A percentile compares a stretch with the other conserved stretches of the same genome.
phyloP scores from a whole-genome alignment of 2,113 vertebrate species.

The Lophotis ruficrista region DNA sequence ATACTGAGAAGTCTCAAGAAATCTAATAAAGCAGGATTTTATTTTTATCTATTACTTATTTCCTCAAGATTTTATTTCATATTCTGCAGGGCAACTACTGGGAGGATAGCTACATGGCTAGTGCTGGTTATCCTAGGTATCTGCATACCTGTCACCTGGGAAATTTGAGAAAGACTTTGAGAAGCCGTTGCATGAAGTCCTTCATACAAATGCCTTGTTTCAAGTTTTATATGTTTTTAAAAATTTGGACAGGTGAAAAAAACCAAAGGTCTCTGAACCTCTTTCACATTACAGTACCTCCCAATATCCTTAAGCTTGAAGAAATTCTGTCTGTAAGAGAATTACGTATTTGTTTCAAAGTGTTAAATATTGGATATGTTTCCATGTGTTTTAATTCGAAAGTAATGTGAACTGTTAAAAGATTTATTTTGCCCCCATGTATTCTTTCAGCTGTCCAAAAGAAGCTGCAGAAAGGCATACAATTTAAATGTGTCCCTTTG shows the following conservation, averaged over 20 bases:
- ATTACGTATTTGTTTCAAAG: background rate
- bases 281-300: background rate
- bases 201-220: background rate
- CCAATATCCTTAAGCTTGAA: background rate
- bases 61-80: background rate
- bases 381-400: background rate
- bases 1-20: background rate
- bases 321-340: background rate
- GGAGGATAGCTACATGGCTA: background rate
- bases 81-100: background rate
- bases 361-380: background rate
- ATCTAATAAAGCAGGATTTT: background rate
- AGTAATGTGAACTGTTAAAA: background rate
- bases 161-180: background rate
- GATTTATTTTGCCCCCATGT: background rate
- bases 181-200: background rate
- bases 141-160: background rate
- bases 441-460: background rate
- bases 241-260: background rate
- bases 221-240: background rate
- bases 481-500: background rate
- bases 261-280: background rate
- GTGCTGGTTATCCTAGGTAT: background rate
- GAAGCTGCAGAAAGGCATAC: background rate
- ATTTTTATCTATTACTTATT: background rate